Base-by-base conservation (phyloP, 2,888 invertebrate species). In the Diplolepis rosae region DNA sequence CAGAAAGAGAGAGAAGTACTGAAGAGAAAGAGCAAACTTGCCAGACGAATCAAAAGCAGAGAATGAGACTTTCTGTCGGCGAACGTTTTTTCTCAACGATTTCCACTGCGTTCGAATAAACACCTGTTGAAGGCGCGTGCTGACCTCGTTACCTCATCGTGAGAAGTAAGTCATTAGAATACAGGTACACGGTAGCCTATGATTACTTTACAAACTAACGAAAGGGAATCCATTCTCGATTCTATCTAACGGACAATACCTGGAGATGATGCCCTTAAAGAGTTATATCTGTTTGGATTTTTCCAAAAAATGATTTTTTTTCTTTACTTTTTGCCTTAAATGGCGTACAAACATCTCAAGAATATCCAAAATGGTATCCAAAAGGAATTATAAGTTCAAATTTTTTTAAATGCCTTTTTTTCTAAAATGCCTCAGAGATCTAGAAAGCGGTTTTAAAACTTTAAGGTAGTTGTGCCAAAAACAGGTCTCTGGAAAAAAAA, bases 81-180 rank as follows among this genome's bases (percentile, higher is more conserved):
- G 65, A 72, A 69, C 50, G 65, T 72, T 75, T 75, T 75, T 73
- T 75, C 75, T 50, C 69, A 48, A 52, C 39, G 71, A 75, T 75
- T 75, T 75, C 73, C 75, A 73, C 70, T 66, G 73, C 68, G 22
- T 71, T 71, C 73, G 45, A 65, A 68, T 68, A 70, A 75, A 75
- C 75, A 73, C 75, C 75, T 73, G 75, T 75, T 71, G 66, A 28
- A 65, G 73, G 73, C 73, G 76, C 73, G 73, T 73, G 76, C 76
- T 77, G 79, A 79, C 79, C 79, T 72, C 75, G 76, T 76, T 79
- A 74, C 74, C 75, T 77, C 75, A 75, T 73, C 75, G 71, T 72
- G 71, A 73, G 77, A 79, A 79, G 77, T 77, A 78, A 81, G 79
- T 74, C 80, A 79, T 81, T 81, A 78, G 79, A 79, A 79, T 77